Conservation (phyloP, 2,888 invertebrate genomes). For the Stratiomys singularior region DNA sequence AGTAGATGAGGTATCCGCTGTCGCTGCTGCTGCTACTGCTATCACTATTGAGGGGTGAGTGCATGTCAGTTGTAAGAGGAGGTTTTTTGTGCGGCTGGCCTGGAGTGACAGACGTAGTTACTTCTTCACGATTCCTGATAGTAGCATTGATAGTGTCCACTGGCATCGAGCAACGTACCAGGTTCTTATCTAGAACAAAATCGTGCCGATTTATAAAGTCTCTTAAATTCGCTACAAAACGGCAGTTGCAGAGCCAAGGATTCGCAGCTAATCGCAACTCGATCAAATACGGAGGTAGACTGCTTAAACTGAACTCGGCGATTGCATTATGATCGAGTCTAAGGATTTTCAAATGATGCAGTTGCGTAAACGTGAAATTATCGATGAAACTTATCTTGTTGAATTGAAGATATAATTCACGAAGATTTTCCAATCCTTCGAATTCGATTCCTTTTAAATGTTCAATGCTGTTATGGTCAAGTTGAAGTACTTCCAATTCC, state of each 20-base stretch:
- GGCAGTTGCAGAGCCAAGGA: slow-evolving; percentile 90
- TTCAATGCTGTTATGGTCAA: slow-evolving; percentile 86
- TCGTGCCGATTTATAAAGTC: slow-evolving; percentile 82
- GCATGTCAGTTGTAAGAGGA: slow-evolving; percentile 50
- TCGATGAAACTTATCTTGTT: slow-evolving; percentile 85
- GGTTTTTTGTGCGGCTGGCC: slow-evolving; percentile 55
- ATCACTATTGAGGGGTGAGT: slow-evolving; percentile 55
- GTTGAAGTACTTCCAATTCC: slow-evolving; percentile 81
- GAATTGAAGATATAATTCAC: slow-evolving; percentile 87
- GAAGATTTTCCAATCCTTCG: slow-evolving; percentile 81
- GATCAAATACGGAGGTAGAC: slow-evolving; percentile 73
- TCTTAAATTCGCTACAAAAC: slow-evolving; percentile 81
- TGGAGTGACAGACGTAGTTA: slow-evolving; percentile 50
- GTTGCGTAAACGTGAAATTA: slow-evolving; percentile 83
- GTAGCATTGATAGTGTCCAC: slow-evolving; percentile 46
- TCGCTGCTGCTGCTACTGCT: background rate
- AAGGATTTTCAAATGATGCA: slow-evolving; percentile 85
- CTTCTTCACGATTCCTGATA: slow-evolving; percentile 41
- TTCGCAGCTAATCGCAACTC: slow-evolving; percentile 80
- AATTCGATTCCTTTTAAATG: slow-evolving; percentile 86
- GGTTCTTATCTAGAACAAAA: slow-evolving; percentile 78
- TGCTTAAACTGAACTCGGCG: slow-evolving; percentile 84
- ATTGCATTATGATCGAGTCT: slow-evolving; percentile 86
- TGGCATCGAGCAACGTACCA: slow-evolving; percentile 75
- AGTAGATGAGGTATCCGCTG: slow-evolving; percentile 46